These are phyloP conservation scores for Pavo muticus DNA, from an alignment of 2,113 vertebrate genomes.

Conservation along the genomic window DNA sequence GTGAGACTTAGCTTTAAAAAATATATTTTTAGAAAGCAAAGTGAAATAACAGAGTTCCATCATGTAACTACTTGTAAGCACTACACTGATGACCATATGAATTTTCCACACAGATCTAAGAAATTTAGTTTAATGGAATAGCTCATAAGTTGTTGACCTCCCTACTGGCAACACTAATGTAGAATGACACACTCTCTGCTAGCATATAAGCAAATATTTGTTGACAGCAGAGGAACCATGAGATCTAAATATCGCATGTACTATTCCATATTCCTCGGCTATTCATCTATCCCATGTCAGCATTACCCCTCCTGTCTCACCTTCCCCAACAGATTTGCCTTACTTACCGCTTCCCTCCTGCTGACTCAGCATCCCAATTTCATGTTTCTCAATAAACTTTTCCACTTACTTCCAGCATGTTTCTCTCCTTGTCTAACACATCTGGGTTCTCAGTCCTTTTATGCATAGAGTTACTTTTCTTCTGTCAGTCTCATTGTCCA, in stretches of 20 bases:
- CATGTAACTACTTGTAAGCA: not conserved
- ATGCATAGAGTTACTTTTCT: not conserved
- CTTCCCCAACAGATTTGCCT: slow-evolving; percentile 5
- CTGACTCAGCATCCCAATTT: not conserved
- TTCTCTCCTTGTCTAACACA: not conserved
- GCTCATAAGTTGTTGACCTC: slow-evolving; percentile 18
- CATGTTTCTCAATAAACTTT: not conserved
- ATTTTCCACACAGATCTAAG: slow-evolving; percentile 33
- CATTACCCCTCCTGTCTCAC: slow-evolving; percentile 2
- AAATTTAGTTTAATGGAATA: slow-evolving; percentile 16
- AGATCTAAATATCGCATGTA: slow-evolving; percentile 11
- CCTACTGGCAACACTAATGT: not conserved
- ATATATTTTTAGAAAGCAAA: slow-evolving; percentile 17
- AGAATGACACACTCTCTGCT: slow-evolving; percentile 27
- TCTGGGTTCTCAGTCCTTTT: not conserved
- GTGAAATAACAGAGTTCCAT: slow-evolving; percentile 34
- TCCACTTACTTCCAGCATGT: not conserved
- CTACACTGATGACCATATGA: not conserved
- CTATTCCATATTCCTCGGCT: not conserved
- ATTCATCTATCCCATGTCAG: slow-evolving; percentile 11
- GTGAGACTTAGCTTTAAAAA: not conserved
- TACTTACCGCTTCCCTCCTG: slow-evolving; percentile 1
- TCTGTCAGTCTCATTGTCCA: not conserved
- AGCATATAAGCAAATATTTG: slow-evolving; percentile 33
- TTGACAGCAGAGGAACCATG: slow-evolving; percentile 22